Conservation (phyloP, 2,113 vertebrate species). For the Larimichthys polyactis region DNA sequence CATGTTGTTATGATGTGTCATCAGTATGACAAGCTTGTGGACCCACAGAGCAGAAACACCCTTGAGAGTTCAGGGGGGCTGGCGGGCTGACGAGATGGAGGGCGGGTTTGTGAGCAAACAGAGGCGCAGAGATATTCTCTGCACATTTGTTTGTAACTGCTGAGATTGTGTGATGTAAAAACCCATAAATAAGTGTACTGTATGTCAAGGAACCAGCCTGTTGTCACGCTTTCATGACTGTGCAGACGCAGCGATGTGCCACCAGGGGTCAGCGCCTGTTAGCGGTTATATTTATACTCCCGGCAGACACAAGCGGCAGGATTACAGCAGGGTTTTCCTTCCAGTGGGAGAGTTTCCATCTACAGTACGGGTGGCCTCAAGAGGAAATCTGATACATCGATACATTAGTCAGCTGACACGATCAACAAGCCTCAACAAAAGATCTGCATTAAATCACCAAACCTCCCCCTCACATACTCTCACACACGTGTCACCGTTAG, state of each 20-base stretch:
- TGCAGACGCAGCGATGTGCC: neutral
- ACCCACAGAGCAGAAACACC: too few species aligned
- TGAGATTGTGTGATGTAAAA: too few species aligned
- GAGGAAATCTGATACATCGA: neutral
- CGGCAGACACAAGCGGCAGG: neutral
- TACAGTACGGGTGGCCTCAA: constrained; percentile 4
- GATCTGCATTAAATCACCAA: neutral
- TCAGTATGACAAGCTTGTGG: too few species aligned
- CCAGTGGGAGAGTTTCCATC: constrained; percentile 17
- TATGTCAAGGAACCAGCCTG: neutral
- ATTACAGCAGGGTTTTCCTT: neutral
- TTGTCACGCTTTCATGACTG: too few species aligned
- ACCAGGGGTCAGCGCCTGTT: constrained; percentile 58
- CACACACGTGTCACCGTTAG: neutral
- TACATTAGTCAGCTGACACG: neutral
- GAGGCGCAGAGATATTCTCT: too few species aligned
- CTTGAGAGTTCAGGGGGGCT: too few species aligned
- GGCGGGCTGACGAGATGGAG: too few species aligned
- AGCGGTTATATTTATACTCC: neutral
- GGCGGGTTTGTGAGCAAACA: too few species aligned
- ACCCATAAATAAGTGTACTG: too few species aligned
- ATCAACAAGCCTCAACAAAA: constrained; percentile 17
- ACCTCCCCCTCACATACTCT: neutral
- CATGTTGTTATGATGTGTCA: too few species aligned
- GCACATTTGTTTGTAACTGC: too few species aligned